Percentiles rank a stretch among this genome's conserved stretches.
Evolutionary conservation across 2,888 invertebrate genomes (phyloP).

Genomic region (Drepanosiphum platanoidis): DNA sequence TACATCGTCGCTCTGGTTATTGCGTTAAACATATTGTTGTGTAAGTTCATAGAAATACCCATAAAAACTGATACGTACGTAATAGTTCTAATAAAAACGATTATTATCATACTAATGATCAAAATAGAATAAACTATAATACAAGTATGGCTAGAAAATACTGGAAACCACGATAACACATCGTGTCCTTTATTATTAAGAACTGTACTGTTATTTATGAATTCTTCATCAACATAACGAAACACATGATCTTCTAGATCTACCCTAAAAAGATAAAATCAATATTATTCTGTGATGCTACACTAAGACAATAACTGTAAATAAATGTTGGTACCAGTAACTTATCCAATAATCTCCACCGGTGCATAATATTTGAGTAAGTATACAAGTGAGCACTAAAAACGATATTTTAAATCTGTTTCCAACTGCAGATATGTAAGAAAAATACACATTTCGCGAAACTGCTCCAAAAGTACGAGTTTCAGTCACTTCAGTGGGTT

Average conservation of each 20-base stretch:
- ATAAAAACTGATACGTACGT: conserved; percentile 81
- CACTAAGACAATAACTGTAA: too few relatives aligned
- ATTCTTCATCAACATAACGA: background rate
- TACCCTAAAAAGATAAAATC: conserved; percentile 73
- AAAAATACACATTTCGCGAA: conserved; percentile 73
- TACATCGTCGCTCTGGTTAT: conserved; percentile 83
- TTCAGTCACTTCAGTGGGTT: conserved; percentile 69
- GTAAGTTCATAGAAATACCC: conserved; percentile 80
- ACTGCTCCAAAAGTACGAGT: conserved; percentile 74
- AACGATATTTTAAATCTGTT: conserved; percentile 72
- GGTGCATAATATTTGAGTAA: conserved; percentile 73
- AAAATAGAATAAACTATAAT: conserved; percentile 74
- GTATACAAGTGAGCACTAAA: conserved; percentile 73
- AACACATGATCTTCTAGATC: conserved; percentile 64
- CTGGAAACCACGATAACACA: background rate
- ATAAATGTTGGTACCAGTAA: conserved; percentile 72
- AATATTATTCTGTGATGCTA: accelerated
- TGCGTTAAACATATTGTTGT: conserved; percentile 84
- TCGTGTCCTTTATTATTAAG: background rate
- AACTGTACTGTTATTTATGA: background rate
- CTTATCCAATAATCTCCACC: conserved; percentile 78
- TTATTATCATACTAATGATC: conserved; percentile 69
- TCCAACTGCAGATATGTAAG: conserved; percentile 79
- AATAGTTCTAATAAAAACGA: conserved; percentile 73
- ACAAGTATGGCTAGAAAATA: conserved; percentile 63